Conservation (phyloP, 2,888 invertebrate genomes). For the Synergus japonicus region DNA sequence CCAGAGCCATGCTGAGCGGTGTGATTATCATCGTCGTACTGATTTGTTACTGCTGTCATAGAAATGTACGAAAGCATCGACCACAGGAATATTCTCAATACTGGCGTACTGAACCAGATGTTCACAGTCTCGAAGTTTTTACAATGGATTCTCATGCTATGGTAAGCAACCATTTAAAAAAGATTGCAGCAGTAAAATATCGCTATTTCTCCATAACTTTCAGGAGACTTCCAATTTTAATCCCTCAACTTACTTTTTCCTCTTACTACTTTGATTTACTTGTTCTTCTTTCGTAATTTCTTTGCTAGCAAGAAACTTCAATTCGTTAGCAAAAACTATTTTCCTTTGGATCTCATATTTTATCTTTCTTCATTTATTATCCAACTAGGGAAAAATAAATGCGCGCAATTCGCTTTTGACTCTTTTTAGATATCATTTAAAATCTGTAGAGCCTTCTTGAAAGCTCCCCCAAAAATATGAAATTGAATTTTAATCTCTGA, state of each 20-base stretch:
- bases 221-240: constrained; percentile 17
- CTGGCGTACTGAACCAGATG: constrained; percentile 78
- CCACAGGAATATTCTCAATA: constrained; percentile 76
- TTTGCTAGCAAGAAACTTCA: background rate
- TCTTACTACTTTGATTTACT: background rate
- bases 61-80: constrained; percentile 79
- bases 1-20: constrained; percentile 88
- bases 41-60: constrained; percentile 87
- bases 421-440: too few species aligned
- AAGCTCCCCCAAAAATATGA: too few species aligned
- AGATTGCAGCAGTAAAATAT: constrained; percentile 20
- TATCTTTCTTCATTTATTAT: background rate
- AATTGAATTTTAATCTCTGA: too few species aligned
- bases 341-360: background rate
- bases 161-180: constrained; percentile 58
- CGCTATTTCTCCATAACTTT: constrained; percentile 11
- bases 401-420: too few species aligned
- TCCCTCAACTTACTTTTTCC: constrained; percentile 5
- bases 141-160: constrained; percentile 78
- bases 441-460: too few species aligned
- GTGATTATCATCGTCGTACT: constrained; percentile 87
- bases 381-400: too few species aligned
- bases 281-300: background rate
- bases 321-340: background rate
- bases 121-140: constrained; percentile 79